Percentiles rank a stretch among this genome's conserved stretches.
phyloP scores from a whole-genome alignment of 2,888 invertebrate genomes.

The Nebria salina region DNA sequence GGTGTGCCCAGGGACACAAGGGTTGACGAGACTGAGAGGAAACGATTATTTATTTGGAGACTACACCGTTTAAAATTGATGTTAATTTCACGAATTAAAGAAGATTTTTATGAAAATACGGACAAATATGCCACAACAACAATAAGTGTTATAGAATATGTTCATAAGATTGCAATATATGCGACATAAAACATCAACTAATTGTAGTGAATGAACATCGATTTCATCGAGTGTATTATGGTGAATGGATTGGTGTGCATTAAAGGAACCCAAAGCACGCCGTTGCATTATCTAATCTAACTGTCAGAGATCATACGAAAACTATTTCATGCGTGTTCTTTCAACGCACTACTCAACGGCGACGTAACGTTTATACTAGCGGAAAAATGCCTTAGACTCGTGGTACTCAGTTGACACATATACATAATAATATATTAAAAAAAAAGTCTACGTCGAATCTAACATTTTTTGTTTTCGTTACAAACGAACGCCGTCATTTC shows the following conservation, averaged over 20 bases:
- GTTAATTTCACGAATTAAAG: not conserved
- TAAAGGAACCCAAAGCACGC: conserved; percentile 49
- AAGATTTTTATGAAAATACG: too few relatives aligned
- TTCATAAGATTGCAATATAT: too few relatives aligned
- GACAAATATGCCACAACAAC: too few relatives aligned
- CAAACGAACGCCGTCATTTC: not conserved
- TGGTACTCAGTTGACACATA: conserved; percentile 1
- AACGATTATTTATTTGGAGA: not conserved
- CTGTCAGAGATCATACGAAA: conserved; percentile 64
- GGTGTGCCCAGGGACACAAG: not conserved
- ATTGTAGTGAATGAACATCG: not conserved
- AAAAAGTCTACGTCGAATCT: not conserved
- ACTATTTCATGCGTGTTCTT: conserved; percentile 51
- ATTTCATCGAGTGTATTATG: not conserved
- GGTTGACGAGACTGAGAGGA: not conserved
- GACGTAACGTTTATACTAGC: conserved; percentile 1
- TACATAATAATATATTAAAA: not conserved
- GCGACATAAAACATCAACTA: too few relatives aligned
- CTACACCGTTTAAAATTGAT: not conserved
- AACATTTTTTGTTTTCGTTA: not conserved
- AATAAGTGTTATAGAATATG: too few relatives aligned
- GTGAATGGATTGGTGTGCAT: not conserved
- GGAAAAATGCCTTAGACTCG: not conserved
- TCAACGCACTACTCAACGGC: not conserved
- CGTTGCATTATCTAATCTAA: conserved; percentile 60